These are phyloP conservation scores for Drosophila yooni DNA, from an alignment of 2,888 invertebrate species.

Conservation along the genomic window DNA sequence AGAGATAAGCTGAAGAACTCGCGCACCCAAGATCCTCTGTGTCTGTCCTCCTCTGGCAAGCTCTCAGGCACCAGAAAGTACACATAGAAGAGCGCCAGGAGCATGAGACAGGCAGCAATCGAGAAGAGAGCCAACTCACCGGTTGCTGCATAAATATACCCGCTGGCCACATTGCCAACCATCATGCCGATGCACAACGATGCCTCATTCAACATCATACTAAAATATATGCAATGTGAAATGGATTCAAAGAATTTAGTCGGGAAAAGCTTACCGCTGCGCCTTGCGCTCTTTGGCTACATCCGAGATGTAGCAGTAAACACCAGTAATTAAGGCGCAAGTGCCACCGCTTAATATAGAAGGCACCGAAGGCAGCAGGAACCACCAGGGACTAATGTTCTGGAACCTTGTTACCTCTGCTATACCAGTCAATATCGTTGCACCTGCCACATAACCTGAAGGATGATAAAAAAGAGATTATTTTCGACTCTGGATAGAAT, in stretches of 20 bases:
- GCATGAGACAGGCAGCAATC: constrained; percentile 70
- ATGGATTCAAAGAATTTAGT: neutral
- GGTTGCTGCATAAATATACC: constrained; percentile 86
- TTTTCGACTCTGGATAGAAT: neutral
- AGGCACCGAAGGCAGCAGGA: constrained; percentile 87
- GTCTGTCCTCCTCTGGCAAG: constrained; percentile 72
- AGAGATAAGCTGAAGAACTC: constrained; percentile 83
- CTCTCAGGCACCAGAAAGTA: constrained; percentile 83
- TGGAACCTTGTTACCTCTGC: constrained; percentile 67
- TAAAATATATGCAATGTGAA: constrained; percentile 67
- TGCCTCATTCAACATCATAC: constrained; percentile 88
- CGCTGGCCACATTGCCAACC: constrained; percentile 87
- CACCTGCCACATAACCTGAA: constrained; percentile 80
- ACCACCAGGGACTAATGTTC: constrained; percentile 84
- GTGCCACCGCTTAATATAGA: constrained; percentile 88
- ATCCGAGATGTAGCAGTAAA: constrained; percentile 89
- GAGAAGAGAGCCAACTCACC: constrained; percentile 77
- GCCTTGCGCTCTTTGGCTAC: constrained; percentile 86
- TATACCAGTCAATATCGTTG: constrained; percentile 70
- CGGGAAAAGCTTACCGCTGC: constrained; percentile 62
- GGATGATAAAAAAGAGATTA: neutral
- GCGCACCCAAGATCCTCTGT: constrained; percentile 78
- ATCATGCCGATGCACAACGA: constrained; percentile 87
- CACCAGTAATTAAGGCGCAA: constrained; percentile 87
- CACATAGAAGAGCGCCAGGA: constrained; percentile 78